Evolutionary conservation across 2,888 invertebrate genomes (phyloP).

Genomic region (Ptycholaimellus sp.): DNA sequence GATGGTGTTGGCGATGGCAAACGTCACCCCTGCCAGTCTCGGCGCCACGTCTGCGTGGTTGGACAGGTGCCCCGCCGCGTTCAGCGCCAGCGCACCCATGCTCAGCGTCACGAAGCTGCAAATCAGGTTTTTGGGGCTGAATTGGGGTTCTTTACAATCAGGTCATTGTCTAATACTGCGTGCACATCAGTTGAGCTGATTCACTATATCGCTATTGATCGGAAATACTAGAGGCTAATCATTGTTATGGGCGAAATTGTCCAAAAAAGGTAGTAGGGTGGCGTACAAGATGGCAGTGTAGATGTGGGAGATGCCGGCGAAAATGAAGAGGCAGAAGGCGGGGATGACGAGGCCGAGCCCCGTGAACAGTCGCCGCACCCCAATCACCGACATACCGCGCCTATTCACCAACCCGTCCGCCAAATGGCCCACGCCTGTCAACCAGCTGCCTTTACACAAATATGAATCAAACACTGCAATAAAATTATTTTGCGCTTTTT

Average conservation of each 20-base stretch:
- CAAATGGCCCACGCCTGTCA: constrained; percentile 43
- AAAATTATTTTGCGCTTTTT: too few species aligned
- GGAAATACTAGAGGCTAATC: constrained; percentile 13
- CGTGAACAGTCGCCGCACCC: constrained; percentile 47
- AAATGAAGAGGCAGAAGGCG: constrained; percentile 44
- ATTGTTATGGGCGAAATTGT: too few species aligned
- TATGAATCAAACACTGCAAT: too few species aligned
- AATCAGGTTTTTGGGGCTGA: too few species aligned
- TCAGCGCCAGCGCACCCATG: constrained; percentile 49
- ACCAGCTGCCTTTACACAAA: too few species aligned
- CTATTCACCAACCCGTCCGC: constrained; percentile 42
- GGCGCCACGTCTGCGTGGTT: constrained; percentile 54
- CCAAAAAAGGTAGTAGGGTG: too few species aligned
- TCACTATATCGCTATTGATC: too few species aligned
- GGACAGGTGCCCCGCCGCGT: constrained; percentile 48
- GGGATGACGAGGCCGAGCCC: constrained; percentile 46
- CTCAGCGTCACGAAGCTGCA: constrained; percentile 46
- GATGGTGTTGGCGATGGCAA: constrained; percentile 49
- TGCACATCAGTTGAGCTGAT: too few species aligned
- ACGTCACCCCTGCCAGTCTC: constrained; percentile 49
- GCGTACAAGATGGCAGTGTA: constrained; percentile 43
- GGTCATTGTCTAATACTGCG: too few species aligned
- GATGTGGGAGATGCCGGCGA: constrained; percentile 45
- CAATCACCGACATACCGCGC: constrained; percentile 41
- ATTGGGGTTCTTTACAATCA: too few species aligned